These are phyloP conservation scores for Sarotherodon lohbergeri DNA, from an alignment of 2,113 vertebrate genomes.

Conservation along the genomic window DNA sequence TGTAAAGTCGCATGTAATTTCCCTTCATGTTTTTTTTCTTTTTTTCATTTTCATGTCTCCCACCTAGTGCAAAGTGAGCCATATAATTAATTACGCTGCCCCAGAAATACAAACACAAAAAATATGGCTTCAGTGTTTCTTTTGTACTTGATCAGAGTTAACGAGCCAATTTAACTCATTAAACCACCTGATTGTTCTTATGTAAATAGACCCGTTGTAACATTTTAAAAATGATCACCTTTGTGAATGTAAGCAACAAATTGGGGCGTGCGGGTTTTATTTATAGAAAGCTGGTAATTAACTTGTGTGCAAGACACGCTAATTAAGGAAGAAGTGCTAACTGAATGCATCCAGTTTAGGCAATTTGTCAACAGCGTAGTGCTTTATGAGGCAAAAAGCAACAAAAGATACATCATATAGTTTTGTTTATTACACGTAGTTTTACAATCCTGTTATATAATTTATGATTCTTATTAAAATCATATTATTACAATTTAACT, in stretches of 20 bases:
- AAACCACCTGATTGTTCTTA: conserved; percentile 17
- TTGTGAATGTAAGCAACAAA: background rate
- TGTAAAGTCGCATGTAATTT: conserved; percentile 53
- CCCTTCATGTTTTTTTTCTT: conserved; percentile 24
- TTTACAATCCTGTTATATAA: conserved; percentile 32
- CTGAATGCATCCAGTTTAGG: conserved; percentile 1
- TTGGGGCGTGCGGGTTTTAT: background rate
- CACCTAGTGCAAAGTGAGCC: background rate
- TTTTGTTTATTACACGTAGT: conserved; percentile 44
- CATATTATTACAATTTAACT: background rate
- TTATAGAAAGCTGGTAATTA: conserved; percentile 24
- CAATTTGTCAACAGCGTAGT: conserved; percentile 11
- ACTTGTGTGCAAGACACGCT: background rate
- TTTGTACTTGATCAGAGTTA: background rate
- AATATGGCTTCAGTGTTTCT: background rate
- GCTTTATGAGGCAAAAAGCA: conserved; percentile 6
- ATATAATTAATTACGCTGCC: conserved; percentile 12
- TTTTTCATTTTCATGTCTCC: background rate
- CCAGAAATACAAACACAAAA: background rate
- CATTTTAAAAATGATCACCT: conserved; percentile 10
- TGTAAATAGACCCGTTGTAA: background rate
- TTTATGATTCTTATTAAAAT: conserved; percentile 2
- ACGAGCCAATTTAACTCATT: conserved; percentile 24
- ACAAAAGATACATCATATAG: background rate
- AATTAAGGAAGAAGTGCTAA: conserved; percentile 24